A percentile compares a stretch with the other conserved stretches of the same genome.
Conservation (phyloP, 2,797 vertebrate species). For the Nannoperca australis region DNA sequence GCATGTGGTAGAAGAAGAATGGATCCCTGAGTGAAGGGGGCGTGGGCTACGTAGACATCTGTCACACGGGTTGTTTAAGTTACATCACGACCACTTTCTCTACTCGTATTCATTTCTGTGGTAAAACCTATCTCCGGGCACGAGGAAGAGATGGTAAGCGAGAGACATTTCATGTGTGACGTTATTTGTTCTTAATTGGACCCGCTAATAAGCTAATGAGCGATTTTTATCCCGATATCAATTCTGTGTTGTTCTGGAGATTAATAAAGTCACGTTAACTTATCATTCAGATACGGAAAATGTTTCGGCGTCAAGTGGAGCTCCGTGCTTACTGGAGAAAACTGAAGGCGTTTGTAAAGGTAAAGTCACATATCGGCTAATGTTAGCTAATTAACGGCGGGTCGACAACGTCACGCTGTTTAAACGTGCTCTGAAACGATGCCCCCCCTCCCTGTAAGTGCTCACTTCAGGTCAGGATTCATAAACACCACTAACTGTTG, state of each 20-base stretch:
- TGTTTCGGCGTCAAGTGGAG: conserved; percentile 71
- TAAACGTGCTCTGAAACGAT: not conserved
- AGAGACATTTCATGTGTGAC: not conserved
- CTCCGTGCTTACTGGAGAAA: conserved; percentile 78
- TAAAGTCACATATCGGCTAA: conserved; percentile 53
- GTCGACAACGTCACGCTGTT: not conserved
- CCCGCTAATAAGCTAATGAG: not conserved
- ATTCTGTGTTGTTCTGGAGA: not conserved
- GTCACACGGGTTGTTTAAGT: not conserved
- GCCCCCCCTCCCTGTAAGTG: not conserved
- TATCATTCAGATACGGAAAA: conserved; percentile 59
- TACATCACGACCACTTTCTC: not conserved
- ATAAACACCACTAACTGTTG: not conserved
- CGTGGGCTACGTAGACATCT: not conserved
- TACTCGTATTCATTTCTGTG: not conserved
- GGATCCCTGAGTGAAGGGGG: not conserved
- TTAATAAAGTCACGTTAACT: not conserved
- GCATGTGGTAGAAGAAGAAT: not conserved
- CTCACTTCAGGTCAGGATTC: not conserved
- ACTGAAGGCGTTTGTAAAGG: conserved; percentile 83
- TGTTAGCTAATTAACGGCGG: not conserved
- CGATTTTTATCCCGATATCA: not conserved
- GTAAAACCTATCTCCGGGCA: not conserved
- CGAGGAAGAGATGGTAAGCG: conserved; percentile 34
- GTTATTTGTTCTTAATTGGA: not conserved